phyloP scores from a whole-genome alignment of 2,113 vertebrate species.

The Elaphurus davidianus region DNA sequence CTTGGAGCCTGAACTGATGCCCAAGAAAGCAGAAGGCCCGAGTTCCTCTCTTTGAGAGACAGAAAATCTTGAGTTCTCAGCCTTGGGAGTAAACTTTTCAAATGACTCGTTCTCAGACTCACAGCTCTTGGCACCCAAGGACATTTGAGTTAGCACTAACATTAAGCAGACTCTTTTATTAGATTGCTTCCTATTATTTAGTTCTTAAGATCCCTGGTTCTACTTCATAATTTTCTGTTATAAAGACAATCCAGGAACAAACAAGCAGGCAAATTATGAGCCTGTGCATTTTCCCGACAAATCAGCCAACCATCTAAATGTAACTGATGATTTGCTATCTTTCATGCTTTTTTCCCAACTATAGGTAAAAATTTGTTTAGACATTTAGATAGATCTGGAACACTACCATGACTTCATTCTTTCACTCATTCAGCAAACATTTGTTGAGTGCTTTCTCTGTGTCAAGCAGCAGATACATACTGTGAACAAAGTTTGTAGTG shows the following conservation, averaged over 20 bases:
- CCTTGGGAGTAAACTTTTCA: background rate
- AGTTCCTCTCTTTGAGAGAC: background rate
- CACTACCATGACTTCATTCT: background rate
- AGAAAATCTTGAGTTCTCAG: background rate
- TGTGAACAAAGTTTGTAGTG: background rate
- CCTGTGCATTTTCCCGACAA: slow-evolving; percentile 5
- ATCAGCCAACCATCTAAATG: background rate
- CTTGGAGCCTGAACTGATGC: background rate
- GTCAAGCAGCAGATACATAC: background rate
- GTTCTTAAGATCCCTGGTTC: background rate
- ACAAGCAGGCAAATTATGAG: background rate
- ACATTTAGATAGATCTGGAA: background rate
- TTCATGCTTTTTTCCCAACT: background rate
- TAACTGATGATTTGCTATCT: background rate
- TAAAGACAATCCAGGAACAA: background rate
- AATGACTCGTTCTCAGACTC: background rate
- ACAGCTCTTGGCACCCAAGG: background rate
- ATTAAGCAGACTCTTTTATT: background rate
- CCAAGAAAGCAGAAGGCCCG: background rate
- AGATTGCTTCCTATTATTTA: background rate
- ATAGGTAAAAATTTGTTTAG: background rate
- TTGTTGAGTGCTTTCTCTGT: background rate
- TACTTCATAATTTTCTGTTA: background rate
- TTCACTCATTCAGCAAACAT: slow-evolving; percentile 2
- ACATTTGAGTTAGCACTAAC: background rate